These are phyloP conservation scores for Eubasilissa splendida DNA, from an alignment of 2,888 invertebrate genomes.

Conservation along the genomic window DNA sequence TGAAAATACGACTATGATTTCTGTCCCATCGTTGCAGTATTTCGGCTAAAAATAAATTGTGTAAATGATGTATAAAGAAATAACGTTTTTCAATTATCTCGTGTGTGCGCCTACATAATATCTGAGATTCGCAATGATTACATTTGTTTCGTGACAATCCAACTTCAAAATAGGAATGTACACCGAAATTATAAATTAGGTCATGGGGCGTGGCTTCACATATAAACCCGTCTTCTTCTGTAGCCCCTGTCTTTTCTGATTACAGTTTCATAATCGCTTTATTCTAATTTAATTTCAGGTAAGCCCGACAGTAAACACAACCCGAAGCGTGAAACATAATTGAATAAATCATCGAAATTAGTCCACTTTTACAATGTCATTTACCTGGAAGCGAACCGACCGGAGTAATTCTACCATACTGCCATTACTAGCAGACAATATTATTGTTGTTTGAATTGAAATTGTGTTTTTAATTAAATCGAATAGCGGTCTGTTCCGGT, in stretches of 20 bases:
- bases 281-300: conserved; percentile 38
- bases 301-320: conserved; percentile 35
- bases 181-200: conserved; percentile 35
- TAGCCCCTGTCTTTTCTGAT: conserved; percentile 37
- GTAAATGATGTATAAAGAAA: no score
- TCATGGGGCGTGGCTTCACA: conserved; percentile 22
- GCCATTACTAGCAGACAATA: conserved; percentile 34
- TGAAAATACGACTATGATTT: no score
- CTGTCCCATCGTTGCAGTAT: no score
- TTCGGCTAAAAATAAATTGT: no score
- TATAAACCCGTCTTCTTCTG: background rate
- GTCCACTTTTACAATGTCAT: conserved; percentile 40
- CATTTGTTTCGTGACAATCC: conserved; percentile 1
- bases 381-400: conserved; percentile 29
- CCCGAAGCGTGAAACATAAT: conserved; percentile 38
- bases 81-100: no score
- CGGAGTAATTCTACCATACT: conserved; percentile 26
- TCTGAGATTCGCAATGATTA: no score
- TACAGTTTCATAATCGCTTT: conserved; percentile 46
- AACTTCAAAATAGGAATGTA: background rate
- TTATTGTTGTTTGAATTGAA: conserved; percentile 33
- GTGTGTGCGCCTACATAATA: no score
- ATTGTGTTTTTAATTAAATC: conserved; percentile 25
- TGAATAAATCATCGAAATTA: conserved; percentile 45
- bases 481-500: background rate